Conservation (phyloP, 1,140 invertebrate species). For the Ladona fulva region DNA sequence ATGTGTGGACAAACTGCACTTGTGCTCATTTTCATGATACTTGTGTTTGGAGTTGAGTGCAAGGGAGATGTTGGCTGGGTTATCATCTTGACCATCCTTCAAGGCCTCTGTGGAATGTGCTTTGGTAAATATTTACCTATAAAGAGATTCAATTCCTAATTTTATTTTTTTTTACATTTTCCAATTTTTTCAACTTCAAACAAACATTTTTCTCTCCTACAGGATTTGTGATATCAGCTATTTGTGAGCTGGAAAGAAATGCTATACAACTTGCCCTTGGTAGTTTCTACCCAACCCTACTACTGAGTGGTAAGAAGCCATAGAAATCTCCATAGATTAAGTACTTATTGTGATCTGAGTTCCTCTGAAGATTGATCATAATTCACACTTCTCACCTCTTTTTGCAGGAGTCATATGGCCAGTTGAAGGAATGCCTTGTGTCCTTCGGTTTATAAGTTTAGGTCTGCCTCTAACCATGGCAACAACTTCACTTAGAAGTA, state of each 20-base stretch:
- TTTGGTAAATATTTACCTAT: slow-evolving; percentile 44
- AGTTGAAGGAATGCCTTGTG: slow-evolving; percentile 60
- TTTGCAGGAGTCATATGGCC: slow-evolving; percentile 42
- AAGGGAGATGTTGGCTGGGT: slow-evolving; percentile 71
- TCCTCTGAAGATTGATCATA: too few relatives aligned
- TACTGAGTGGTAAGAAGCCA: slow-evolving; percentile 54
- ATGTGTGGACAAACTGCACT: slow-evolving; percentile 86
- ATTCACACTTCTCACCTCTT: background rate
- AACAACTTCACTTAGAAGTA: slow-evolving; percentile 77
- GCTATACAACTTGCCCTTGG: slow-evolving; percentile 89
- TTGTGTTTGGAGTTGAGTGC: slow-evolving; percentile 42
- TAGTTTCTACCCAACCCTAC: slow-evolving; percentile 84
- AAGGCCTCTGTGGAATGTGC: slow-evolving; percentile 86
- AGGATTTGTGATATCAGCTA: slow-evolving; percentile 80
- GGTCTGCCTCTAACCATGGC: slow-evolving; percentile 83
- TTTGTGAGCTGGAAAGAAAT: slow-evolving; percentile 80
- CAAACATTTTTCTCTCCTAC: slow-evolving; percentile 8
- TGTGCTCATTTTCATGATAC: slow-evolving; percentile 57
- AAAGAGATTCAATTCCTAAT: background rate
- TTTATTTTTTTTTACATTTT: background rate
- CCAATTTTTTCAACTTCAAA: background rate
- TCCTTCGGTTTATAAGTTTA: slow-evolving; percentile 71
- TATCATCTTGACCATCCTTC: slow-evolving; percentile 58
- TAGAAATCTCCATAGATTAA: too few relatives aligned
- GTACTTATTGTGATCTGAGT: too few relatives aligned